Evolutionary conservation across 2,888 invertebrate genomes (phyloP), one percentile per base, ranked within the genome.

Genomic region (Standfussiana lucernea): DNA sequence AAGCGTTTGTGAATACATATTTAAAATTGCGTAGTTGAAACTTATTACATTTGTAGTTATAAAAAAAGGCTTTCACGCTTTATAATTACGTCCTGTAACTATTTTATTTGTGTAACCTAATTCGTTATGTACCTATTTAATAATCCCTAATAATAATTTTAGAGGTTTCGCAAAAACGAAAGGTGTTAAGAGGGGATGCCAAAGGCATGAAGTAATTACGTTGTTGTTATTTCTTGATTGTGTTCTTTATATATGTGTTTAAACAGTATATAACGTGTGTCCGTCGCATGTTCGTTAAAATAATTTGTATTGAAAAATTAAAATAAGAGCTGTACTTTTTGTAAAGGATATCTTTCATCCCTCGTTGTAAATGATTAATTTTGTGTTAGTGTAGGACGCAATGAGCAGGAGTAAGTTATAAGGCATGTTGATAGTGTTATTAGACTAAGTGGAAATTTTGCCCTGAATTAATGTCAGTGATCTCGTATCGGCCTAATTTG

Each of bases 151-250:
- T 93, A 87, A 94, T 94, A 95, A 92, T 94, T 95, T 94, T 91
- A 95, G 92, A 95, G 96, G 96, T 96, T 96, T 96, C 96, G 96
- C 95, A 95, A 91, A 94, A 96, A 96, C 96, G 96, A 96, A 96
- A 88, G 92, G 87, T 71, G 56, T 77, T 86, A 83, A 50, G 80
- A 69, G 80, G 73, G 66, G 77, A 45, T 87, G 88, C 88, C 88
- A 69, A 84, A 77, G 86, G 88, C 88, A 90, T 88, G 86, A 76
- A 81, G 83, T 77, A 86, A 89, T 87, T 77, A 84, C 74, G 72
- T 86, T 89, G 75, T 84, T 84, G 86, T 88, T 79, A 80, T 86
- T 89, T 77, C 32, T 88, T 88, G 82, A 59, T 86, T 86, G 77
- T 83, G 79, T 88, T 88, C 64, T 80, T 78, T 72, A 67, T 47